phyloP scores from a whole-genome alignment of 2,797 vertebrate genomes.

The Xenops minutus region DNA sequence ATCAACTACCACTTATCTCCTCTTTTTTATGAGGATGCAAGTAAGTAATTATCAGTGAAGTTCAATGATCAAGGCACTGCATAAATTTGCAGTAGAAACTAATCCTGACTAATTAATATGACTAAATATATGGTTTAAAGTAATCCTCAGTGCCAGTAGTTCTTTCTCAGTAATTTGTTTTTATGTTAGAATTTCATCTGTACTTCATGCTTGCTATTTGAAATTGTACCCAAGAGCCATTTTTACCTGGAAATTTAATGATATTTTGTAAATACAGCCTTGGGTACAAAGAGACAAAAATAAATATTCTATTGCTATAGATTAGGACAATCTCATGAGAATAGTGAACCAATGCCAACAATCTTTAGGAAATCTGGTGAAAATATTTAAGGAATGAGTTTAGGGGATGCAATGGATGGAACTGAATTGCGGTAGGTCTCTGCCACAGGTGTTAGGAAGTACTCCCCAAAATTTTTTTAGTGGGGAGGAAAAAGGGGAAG shows the following conservation, averaged over 20 bases:
- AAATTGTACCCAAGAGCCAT: background rate
- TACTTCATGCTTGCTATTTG: background rate
- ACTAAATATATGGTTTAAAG: background rate
- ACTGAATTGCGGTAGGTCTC: background rate
- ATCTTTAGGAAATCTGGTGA: background rate
- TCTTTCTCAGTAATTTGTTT: background rate
- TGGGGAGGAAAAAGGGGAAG: background rate
- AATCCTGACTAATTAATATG: conserved; percentile 52
- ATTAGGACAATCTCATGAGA: background rate
- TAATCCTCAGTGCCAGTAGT: background rate
- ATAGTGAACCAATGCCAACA: background rate
- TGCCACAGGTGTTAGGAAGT: background rate
- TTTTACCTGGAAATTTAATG: background rate
- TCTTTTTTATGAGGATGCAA: conserved; percentile 29
- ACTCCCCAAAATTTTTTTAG: background rate
- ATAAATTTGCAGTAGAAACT: conserved; percentile 28
- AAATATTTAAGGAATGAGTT: background rate
- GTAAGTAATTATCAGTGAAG: conserved; percentile 60
- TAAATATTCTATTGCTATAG: background rate
- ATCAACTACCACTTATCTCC: conserved; percentile 11
- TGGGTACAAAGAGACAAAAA: background rate
- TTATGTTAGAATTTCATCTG: background rate
- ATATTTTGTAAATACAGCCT: background rate
- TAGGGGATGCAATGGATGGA: background rate
- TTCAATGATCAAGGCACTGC: conserved; percentile 36